Conservation (phyloP, 2,888 invertebrate species). For the Orchestes rusci region DNA sequence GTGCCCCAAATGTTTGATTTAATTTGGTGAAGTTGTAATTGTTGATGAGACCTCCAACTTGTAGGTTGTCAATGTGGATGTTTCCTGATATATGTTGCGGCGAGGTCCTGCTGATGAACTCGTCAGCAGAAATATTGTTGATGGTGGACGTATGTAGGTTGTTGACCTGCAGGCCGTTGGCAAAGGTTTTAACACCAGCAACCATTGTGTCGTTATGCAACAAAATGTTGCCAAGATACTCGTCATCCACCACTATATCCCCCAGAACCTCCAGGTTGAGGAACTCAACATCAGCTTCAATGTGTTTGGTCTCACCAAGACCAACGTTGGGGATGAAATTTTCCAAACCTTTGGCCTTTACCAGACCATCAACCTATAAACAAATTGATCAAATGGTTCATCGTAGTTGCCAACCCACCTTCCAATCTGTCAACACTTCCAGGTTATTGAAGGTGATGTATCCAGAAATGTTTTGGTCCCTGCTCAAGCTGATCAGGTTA, state of each 20-base stretch:
- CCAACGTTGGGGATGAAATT: conserved; percentile 45
- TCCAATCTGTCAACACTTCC: conserved; percentile 45
- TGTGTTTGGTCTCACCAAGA: conserved; percentile 40
- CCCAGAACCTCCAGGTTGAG: conserved; percentile 47
- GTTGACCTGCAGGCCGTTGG: conserved; percentile 30
- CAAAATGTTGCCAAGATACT: conserved; percentile 45
- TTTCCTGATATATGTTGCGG: conserved; percentile 41
- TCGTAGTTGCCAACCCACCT: conserved; percentile 44
- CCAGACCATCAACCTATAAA: conserved; percentile 44
- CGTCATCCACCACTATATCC: conserved; percentile 42
- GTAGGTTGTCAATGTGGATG: conserved; percentile 46
- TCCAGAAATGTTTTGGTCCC: conserved; percentile 43
- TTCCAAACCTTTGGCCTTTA: conserved; percentile 43
- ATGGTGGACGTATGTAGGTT: conserved; percentile 41
- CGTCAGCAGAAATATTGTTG: conserved; percentile 44
- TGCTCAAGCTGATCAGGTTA: conserved; percentile 45
- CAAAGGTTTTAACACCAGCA: neutral
- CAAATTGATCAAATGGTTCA: too few relatives aligned
- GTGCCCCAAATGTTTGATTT: too few relatives aligned
- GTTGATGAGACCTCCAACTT: conserved; percentile 41
- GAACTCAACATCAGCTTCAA: conserved; percentile 46
- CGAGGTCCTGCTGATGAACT: conserved; percentile 40
- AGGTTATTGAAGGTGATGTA: conserved; percentile 49
- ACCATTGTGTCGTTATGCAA: too few relatives aligned
- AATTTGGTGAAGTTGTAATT: conserved; percentile 42